phyloP scores from a whole-genome alignment of 2,888 invertebrate species.

The Cybosia mesomella region DNA sequence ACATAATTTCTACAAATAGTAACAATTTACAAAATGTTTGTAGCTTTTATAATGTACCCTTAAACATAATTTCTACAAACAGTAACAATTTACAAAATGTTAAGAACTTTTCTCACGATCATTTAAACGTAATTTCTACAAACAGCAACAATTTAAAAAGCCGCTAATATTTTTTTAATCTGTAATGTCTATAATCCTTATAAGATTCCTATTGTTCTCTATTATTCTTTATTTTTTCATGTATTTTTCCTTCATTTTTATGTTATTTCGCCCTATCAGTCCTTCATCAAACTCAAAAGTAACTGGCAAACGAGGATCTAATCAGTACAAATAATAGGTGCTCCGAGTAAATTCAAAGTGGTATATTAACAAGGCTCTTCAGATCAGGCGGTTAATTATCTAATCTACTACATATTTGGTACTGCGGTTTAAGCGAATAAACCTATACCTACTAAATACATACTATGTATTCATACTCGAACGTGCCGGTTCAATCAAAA shows the following conservation, averaged over 20 bases:
- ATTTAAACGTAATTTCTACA: no score
- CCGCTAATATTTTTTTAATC: no score
- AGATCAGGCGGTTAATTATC: background rate
- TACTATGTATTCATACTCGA: background rate
- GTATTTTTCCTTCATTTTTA: conserved; percentile 3
- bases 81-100: no score
- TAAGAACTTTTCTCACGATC: no score
- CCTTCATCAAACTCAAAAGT: conserved; percentile 10
- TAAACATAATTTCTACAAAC: no score
- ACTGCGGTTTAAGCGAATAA: background rate
- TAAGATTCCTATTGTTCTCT: no score
- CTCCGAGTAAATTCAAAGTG: background rate
- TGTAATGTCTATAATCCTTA: no score
- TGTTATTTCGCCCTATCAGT: conserved; percentile 3
- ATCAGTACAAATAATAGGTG: conserved; percentile 17
- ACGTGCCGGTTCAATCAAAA: background rate
- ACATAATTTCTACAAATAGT: no score
- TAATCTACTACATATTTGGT: background rate
- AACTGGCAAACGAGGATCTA: conserved; percentile 13
- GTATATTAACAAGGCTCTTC: background rate
- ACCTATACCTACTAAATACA: background rate
- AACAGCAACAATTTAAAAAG: no score
- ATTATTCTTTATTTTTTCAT: background rate
- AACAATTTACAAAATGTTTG: no score
- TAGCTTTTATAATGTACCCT: no score